Base-by-base conservation (phyloP, 2,113 vertebrate genomes). In the Strix aluco region DNA sequence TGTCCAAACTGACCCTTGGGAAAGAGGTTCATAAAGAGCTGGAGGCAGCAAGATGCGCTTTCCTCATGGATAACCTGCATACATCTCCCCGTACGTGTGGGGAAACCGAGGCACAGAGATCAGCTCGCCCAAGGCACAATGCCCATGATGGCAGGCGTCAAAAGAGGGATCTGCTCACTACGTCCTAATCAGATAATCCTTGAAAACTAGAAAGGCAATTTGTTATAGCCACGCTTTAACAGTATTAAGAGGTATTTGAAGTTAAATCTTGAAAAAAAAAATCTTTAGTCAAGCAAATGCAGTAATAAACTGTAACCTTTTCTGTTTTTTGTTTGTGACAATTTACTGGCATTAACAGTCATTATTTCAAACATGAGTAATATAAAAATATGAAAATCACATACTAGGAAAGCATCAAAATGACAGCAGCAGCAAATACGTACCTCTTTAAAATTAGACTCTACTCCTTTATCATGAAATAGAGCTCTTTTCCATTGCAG, bases 341-440 rank as follows among this genome's bases (percentile, higher is more conserved):
- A 71, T 83, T 94, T 86, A 61, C 26, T 52, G 77, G 66, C 89
- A 90, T 62, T 82, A 94, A 32, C 80, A 67, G 72, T 66, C 67
- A 79, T 91, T 77, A 93, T 85, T 86, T 88, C 94, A 94, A 96
- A 94, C 83, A 75, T 30, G 80, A 88, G 71, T 78, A 97, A 93
- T 92, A 82, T 6, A 67, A 89, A 94, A 94, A 85, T 75, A 81
- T 26, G 90, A 92, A 95, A 97, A 96, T 93, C 74, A 94, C 92
- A 62, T 44, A 74, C 81, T 80, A 95, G 78, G 90, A 95, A 93
- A 95, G 80, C 81, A 92, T 91, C 89, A 66, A 52, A 90, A 72
- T 81, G 29, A 93, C 77, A 96, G 81, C 67, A 93, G 62, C 65
- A 94, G 86, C 36, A 94, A 79, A 90, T 15, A 95, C 90, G 78